phyloP scores from a whole-genome alignment of 2,113 vertebrate species.

The Turdus rufiventris region DNA sequence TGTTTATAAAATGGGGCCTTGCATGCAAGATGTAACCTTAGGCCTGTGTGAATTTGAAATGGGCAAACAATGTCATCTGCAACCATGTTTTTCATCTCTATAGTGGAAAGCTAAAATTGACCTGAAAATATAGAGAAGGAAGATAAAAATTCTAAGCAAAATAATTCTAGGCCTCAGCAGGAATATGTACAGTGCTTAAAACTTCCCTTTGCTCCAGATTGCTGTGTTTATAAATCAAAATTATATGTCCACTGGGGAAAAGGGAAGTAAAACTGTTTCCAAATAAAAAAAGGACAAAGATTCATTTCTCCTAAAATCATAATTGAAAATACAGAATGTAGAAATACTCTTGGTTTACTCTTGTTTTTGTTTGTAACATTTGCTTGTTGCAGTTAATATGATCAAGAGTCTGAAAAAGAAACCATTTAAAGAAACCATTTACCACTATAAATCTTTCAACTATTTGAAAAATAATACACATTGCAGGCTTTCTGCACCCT shows the following conservation, averaged over 20 bases:
- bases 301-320: conserved; percentile 75
- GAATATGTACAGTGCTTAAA: conserved; percentile 67
- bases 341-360: conserved; percentile 9
- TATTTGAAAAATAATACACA: conserved; percentile 48
- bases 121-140: conserved; percentile 29
- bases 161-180: conserved; percentile 24
- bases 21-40: conserved; percentile 37
- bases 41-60: conserved; percentile 26
- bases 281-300: conserved; percentile 73
- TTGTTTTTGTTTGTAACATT: conserved; percentile 48
- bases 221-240: conserved; percentile 81
- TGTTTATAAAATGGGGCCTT: conserved; percentile 60
- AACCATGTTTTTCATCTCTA: conserved; percentile 14
- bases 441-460: conserved; percentile 34
- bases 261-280: conserved; percentile 78
- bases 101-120: background rate
- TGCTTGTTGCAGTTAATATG: conserved; percentile 28
- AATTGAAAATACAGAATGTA: conserved; percentile 78
- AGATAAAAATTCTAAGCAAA: conserved; percentile 18
- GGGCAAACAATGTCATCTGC: background rate
- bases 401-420: conserved; percentile 13
- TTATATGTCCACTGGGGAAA: conserved; percentile 80
- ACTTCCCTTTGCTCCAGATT: conserved; percentile 73
- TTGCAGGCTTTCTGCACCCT: conserved; percentile 19
- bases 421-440: background rate